These are phyloP conservation scores for Lipophrys pholis DNA, from an alignment of 2,113 vertebrate genomes.

Conservation along the genomic window DNA sequence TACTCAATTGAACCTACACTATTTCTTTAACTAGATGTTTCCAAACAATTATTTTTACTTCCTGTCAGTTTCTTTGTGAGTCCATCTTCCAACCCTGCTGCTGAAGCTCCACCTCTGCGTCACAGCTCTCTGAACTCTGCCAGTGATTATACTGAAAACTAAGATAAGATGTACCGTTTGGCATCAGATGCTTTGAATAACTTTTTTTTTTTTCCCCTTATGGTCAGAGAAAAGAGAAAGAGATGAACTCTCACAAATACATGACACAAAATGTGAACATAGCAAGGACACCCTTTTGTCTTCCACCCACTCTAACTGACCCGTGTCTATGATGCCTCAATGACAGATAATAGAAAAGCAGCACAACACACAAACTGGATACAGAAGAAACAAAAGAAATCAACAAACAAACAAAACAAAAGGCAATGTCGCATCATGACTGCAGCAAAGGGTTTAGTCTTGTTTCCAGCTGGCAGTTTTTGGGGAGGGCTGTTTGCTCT, in stretches of 20 bases:
- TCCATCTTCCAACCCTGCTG: too few relatives aligned
- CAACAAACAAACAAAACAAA: neutral
- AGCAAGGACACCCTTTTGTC: constrained; percentile 8
- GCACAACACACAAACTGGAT: neutral
- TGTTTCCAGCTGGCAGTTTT: constrained; percentile 4
- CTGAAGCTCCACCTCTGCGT: too few relatives aligned
- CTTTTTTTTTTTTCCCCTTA: neutral
- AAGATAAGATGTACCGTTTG: neutral
- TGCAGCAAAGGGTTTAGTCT: constrained; percentile 31
- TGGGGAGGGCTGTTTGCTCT: constrained; percentile 8
- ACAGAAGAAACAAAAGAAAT: neutral
- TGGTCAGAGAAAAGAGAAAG: neutral
- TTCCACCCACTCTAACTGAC: too few relatives aligned
- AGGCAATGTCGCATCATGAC: constrained; percentile 4
- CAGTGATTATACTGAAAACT: neutral
- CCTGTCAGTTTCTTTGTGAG: too few relatives aligned
- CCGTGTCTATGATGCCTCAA: constrained; percentile 3
- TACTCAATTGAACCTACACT: too few relatives aligned
- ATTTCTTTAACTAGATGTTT: too few relatives aligned
- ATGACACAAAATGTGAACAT: neutral
- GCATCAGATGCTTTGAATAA: neutral
- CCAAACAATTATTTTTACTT: too few relatives aligned
- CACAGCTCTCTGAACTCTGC: neutral
- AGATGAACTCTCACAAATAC: neutral
- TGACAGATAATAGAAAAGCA: constrained; percentile 8